Evolutionary conservation across 2,888 invertebrate genomes (phyloP).

Genomic region (Synanthedon andrenaeformis): DNA sequence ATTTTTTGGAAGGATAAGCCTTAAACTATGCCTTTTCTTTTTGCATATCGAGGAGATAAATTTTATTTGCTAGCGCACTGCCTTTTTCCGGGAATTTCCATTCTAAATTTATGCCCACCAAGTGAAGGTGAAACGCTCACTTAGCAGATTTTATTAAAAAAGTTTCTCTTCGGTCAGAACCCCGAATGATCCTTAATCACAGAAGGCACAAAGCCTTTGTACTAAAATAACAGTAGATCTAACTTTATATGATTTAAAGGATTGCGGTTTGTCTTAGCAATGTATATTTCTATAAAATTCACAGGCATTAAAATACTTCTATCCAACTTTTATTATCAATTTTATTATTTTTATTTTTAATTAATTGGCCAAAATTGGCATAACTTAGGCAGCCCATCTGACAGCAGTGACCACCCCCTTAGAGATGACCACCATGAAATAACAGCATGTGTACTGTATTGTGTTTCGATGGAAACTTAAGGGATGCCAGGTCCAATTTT

Average conservation of each 20-base stretch:
- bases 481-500: too few relatives aligned
- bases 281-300: neutral
- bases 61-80: conserved; percentile 29
- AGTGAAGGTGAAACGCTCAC: conserved; percentile 19
- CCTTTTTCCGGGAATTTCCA: conserved; percentile 38
- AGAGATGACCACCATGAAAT: too few relatives aligned
- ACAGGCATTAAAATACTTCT: neutral
- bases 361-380: too few relatives aligned
- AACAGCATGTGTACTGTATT: too few relatives aligned
- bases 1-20: too few relatives aligned
- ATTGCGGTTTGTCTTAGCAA: neutral
- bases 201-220: conserved; percentile 17
- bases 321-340: too few relatives aligned
- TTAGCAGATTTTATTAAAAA: conserved; percentile 57
- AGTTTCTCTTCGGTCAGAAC: conserved; percentile 30
- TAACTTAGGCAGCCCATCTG: too few relatives aligned
- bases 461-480: too few relatives aligned
- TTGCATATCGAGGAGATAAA: conserved; percentile 19
- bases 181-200: conserved; percentile 18
- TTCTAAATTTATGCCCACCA: conserved; percentile 45
- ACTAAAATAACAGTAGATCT: neutral
- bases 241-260: neutral
- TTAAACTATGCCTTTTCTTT: neutral
- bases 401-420: too few relatives aligned
- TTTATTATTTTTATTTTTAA: too few relatives aligned